Conservation (phyloP, 2,797 vertebrate genomes). For the Mallotus villosus region DNA sequence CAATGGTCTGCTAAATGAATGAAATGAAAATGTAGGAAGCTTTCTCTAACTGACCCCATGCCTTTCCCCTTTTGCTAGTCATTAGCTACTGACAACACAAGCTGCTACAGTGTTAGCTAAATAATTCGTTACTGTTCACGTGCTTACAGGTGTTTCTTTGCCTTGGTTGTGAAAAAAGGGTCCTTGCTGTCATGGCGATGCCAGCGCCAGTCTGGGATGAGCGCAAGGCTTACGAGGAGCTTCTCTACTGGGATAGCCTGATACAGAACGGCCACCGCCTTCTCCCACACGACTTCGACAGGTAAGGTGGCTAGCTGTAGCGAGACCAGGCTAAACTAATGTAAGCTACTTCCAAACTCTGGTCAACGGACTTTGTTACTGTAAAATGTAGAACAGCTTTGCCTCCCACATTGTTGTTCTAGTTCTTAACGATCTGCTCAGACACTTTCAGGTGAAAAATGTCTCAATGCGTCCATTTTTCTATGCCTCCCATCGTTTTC, state of each 20-base stretch:
- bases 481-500: background rate
- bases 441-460: too few relatives aligned
- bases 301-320: constrained; percentile 50
- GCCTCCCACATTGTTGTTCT: too few relatives aligned
- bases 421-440: too few relatives aligned
- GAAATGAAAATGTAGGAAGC: too few relatives aligned
- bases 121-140: background rate
- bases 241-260: constrained; percentile 80
- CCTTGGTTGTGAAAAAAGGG: constrained; percentile 18
- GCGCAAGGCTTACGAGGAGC: constrained; percentile 78
- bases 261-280: constrained; percentile 75
- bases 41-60: too few relatives aligned
- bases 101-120: background rate
- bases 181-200: constrained; percentile 57
- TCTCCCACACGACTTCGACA: constrained; percentile 73
- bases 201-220: constrained; percentile 68
- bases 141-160: background rate
- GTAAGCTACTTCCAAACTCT: background rate
- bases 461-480: too few relatives aligned
- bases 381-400: too few relatives aligned
- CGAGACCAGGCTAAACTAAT: background rate
- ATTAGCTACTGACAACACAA: too few relatives aligned
- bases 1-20: too few relatives aligned
- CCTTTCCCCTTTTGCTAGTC: too few relatives aligned
- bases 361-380: too few relatives aligned